Percentiles rank a stretch among this genome's conserved stretches.
These are phyloP conservation scores for Phyllostomus hastatus DNA, from an alignment of 2,113 vertebrate species.

Conservation along the genomic window DNA sequence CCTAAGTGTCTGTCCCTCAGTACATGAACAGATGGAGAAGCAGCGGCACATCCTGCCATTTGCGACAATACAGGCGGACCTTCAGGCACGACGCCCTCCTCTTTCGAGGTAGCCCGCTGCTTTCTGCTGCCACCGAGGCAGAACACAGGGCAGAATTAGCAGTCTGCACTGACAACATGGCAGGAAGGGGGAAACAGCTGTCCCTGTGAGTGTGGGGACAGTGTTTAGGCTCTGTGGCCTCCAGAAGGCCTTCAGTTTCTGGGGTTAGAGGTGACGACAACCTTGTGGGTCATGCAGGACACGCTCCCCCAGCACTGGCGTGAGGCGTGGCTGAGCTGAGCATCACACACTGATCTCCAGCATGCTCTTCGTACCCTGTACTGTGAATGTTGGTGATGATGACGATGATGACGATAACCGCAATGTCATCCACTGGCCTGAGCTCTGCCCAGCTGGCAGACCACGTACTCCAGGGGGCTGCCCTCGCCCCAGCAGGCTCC, in stretches of 20 bases:
- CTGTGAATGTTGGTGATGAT: neutral
- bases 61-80: neutral
- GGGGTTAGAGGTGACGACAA: neutral
- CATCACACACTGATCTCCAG: rapidly evolving
- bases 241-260: neutral
- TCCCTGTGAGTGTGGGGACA: neutral
- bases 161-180: neutral
- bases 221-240: neutral
- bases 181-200: neutral
- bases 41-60: neutral
- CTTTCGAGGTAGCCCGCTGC: neutral
- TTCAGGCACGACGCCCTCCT: neutral
- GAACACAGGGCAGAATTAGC: neutral
- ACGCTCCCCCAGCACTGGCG: neutral
- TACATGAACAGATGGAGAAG: neutral
- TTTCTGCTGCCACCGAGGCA: neutral
- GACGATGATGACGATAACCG: neutral
- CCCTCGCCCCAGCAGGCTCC: neutral
- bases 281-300: too few relatives aligned
- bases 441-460: neutral
- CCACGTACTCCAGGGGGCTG: neutral
- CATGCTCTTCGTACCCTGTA: neutral
- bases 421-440: neutral
- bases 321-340: neutral
- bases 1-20: too few relatives aligned